Conservation (phyloP, 2,888 invertebrate genomes). For the Polyommatus icarus region DNA sequence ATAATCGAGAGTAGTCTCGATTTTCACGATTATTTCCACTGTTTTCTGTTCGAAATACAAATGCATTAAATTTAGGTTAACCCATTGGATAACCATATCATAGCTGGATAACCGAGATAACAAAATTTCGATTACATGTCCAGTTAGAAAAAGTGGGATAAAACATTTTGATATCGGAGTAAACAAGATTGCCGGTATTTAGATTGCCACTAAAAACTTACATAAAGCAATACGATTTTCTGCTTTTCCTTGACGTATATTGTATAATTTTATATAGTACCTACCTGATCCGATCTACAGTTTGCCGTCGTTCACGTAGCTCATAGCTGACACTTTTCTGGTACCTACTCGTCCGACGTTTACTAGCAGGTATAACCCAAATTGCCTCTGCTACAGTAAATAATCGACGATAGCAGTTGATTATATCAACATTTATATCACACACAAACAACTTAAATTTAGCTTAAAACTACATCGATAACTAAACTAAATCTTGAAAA, state of each 20-base stretch:
- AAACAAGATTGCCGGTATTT: constrained; percentile 61
- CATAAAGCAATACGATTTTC: constrained; percentile 17
- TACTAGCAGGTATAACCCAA: constrained; percentile 58
- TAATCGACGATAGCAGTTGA: constrained; percentile 41
- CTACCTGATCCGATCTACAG: constrained; percentile 50
- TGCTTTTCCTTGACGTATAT: constrained; percentile 29
- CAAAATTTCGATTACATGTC: constrained; percentile 31
- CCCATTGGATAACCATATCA: too few relatives aligned
- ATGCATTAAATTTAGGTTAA: constrained; percentile 20
- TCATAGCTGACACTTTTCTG: constrained; percentile 58
- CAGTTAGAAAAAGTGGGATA: constrained; percentile 36
- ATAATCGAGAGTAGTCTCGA: too few relatives aligned
- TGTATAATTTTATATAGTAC: constrained; percentile 32
- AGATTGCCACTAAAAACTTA: constrained; percentile 34
- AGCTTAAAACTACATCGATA: constrained; percentile 41
- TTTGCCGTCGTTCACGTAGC: constrained; percentile 53
- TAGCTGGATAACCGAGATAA: constrained; percentile 11
- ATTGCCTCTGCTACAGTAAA: constrained; percentile 46
- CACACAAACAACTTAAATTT: constrained; percentile 35
- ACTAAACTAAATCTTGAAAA: constrained; percentile 48
- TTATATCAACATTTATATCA: constrained; percentile 39
- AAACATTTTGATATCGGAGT: constrained; percentile 42
- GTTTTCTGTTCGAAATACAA: neutral
- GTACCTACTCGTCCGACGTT: constrained; percentile 53
- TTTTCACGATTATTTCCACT: neutral